Conservation (phyloP, 1,140 invertebrate genomes). For the Lepidurus arcticus region DNA sequence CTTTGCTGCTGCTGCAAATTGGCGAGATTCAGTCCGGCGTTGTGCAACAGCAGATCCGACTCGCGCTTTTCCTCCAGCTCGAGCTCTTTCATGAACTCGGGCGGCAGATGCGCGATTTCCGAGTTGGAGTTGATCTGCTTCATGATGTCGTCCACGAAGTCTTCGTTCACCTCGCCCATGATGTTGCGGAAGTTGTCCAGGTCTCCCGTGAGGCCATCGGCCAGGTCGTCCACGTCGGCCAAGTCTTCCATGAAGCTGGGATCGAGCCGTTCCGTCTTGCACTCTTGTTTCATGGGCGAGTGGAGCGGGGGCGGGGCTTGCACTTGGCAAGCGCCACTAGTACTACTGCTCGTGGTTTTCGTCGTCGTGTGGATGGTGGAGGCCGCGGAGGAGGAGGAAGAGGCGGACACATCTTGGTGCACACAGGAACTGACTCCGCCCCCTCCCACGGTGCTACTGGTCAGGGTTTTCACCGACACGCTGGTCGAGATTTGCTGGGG, state of each 20-base stretch:
- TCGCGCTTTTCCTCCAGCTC: constrained; percentile 60
- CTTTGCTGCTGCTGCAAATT: neutral
- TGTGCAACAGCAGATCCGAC: neutral
- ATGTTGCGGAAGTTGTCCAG: constrained; percentile 50
- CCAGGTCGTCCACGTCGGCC: constrained; percentile 69
- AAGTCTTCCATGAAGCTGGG: constrained; percentile 66
- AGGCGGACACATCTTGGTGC: neutral
- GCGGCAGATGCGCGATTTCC: constrained; percentile 73
- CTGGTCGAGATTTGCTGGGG: constrained; percentile 82
- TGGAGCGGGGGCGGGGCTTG: neutral
- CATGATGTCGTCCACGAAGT: constrained; percentile 66
- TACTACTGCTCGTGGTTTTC: neutral
- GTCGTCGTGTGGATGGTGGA: neutral
- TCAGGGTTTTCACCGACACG: constrained; percentile 82
- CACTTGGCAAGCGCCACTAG: neutral
- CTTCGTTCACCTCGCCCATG: constrained; percentile 70
- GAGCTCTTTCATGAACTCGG: constrained; percentile 77
- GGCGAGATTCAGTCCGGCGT: neutral
- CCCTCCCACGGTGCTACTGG: constrained; percentile 71
- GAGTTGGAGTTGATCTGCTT: constrained; percentile 61
- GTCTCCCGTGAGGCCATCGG: constrained; percentile 60
- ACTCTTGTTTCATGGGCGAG: constrained; percentile 54
- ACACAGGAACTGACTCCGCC: constrained; percentile 48
- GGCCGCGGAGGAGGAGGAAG: neutral
- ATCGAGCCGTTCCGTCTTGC: constrained; percentile 69